Evolutionary conservation across 1,140 invertebrate genomes (phyloP).

Genomic region (Fopius arisanus): DNA sequence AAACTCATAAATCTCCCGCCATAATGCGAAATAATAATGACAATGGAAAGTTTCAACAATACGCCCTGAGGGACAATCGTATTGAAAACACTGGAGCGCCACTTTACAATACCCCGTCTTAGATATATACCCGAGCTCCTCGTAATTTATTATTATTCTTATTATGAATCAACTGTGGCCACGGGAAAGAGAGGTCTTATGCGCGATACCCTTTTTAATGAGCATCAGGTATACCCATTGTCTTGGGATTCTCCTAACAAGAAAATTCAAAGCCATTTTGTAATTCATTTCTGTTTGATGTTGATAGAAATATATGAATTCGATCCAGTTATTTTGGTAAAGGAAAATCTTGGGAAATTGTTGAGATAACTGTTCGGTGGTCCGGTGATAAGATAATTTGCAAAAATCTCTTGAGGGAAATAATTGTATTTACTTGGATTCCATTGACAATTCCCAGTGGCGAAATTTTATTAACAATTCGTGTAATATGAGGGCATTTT

Average conservation of each 20-base stretch:
- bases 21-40: constrained; percentile 61
- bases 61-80: constrained; percentile 56
- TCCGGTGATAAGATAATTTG: too few relatives aligned
- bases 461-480: too few relatives aligned
- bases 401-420: too few relatives aligned
- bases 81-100: constrained; percentile 54
- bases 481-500: too few relatives aligned
- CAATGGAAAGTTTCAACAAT: constrained; percentile 62
- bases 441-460: too few relatives aligned
- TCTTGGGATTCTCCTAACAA: background rate
- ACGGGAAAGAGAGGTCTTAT: background rate
- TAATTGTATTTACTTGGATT: too few relatives aligned
- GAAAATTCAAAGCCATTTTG: background rate
- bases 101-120: constrained; percentile 46
- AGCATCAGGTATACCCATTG: background rate
- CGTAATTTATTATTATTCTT: constrained; percentile 17
- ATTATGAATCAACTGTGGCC: background rate
- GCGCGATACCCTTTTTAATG: background rate
- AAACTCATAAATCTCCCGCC: constrained; percentile 53
- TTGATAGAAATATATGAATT: background rate
- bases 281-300: background rate
- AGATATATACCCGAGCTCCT: background rate
- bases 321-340: background rate
- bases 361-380: too few relatives aligned
- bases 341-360: too few relatives aligned